Evolutionary conservation across 2,888 invertebrate genomes (phyloP), one percentile per base, ranked within the genome.

Genomic region (Zelleria hepariella): DNA sequence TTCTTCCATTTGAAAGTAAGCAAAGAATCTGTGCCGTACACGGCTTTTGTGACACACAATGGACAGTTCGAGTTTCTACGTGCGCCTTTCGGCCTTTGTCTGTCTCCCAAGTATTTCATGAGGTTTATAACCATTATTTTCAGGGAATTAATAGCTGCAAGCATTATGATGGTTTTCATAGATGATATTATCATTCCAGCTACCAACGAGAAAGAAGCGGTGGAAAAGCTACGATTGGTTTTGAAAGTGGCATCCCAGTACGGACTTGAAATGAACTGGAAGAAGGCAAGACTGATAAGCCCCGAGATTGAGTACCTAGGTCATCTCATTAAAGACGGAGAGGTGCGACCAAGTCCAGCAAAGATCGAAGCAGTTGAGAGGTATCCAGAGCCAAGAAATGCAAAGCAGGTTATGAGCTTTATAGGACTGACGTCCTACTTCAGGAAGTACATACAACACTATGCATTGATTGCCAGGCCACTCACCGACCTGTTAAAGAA

Each of bases 1-100:
- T 77, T 73, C 63, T 72, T 75, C 26, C 76, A 78, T 63, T 73
- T 78, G n/a, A 61, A 61, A 5, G 62, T 78, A 1, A 2, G 74
- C 72, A 7, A 74, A 65, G 5, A 65, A 0, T 83, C 82, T 68
- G 81, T 80, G 2, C 59, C 80, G 26, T 26, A 26, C 26, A 26
- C 26, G 26, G 26, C 26, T 5, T 26, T 26, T 26, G 26, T 26
- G 7, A 26, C 26, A 5, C 4, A 7, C 7, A 26, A 7, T 26
- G 26, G 26, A 26, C 26, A 26, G 26, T 26, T 5, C 7, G 26
- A 26, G 26, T 26, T 26, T 7, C 26, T 26, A 5, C 4, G 26
- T 5, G 26, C 26, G 7, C 26, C 7, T 26, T 26, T 26, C 7
- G 26, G 26, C 7, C 26, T 26, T 4, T 75, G 70, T 49, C 77